These are phyloP conservation scores for Bathynomus jamesi DNA, from an alignment of 1,140 invertebrate species.

Conservation along the genomic window DNA sequence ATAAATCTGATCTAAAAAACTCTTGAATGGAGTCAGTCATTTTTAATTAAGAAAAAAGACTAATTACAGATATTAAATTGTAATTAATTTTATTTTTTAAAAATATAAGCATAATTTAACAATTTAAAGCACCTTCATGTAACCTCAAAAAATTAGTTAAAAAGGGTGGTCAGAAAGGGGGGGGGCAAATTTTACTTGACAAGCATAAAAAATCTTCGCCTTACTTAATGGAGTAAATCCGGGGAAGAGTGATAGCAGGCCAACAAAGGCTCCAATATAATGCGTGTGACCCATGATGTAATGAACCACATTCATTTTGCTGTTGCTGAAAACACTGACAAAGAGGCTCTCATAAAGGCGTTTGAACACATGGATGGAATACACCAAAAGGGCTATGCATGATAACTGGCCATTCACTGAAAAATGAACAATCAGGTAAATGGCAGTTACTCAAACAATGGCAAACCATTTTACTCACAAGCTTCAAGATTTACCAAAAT, in stretches of 20 bases:
- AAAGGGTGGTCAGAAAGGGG: not conserved
- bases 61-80: too few relatives aligned
- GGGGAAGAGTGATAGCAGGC: conserved; percentile 61
- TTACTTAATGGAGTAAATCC: conserved; percentile 49
- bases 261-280: conserved; percentile 60
- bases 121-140: not conserved
- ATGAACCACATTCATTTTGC: conserved; percentile 67
- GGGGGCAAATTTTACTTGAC: not conserved
- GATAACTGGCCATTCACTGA: conserved; percentile 36
- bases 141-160: not conserved
- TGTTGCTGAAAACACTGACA: conserved; percentile 68
- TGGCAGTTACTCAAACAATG: too few relatives aligned
- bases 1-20: too few relatives aligned
- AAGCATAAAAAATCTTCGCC: not conserved
- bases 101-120: not conserved
- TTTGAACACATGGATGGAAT: conserved; percentile 39
- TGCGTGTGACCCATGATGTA: conserved; percentile 65
- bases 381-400: conserved; percentile 10
- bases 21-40: too few relatives aligned
- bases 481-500: too few relatives aligned
- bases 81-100: too few relatives aligned
- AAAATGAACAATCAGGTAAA: too few relatives aligned
- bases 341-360: conserved; percentile 68
- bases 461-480: too few relatives aligned
- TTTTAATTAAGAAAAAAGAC: too few relatives aligned